Evolutionary conservation across 2,113 vertebrate species (phyloP), one percentile per base, ranked within the genome.

Genomic region (Pachyramphus minor): DNA sequence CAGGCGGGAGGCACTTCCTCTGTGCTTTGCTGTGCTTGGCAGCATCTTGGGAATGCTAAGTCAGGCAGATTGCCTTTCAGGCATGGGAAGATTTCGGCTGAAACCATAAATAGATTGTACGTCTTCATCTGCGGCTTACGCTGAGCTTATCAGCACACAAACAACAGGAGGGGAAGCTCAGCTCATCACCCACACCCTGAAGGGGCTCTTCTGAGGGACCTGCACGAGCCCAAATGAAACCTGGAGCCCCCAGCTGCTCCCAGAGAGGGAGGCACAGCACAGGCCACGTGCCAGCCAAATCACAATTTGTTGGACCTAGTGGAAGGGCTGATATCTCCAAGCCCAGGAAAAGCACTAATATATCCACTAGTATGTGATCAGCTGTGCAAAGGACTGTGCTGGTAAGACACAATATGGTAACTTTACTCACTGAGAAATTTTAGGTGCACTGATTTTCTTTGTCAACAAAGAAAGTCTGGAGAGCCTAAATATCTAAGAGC

Each of bases 1-100:
- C 87, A 93, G 89, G 85, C 93, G 78, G 73, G 45, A 95, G 89
- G 89, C 45, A 25, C 89, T 84, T 95, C 95, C 95, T 77, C 86
- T 39, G 45, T 39, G 89, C 88, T 89, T 23, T 87, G 93, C 92
- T 93, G 91, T 82, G 94, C 83, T 96, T 96, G 96, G 94, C 96
- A 97, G 90, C 84, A 42, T 42, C 90, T 78, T 81, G 78, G 87
- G 88, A 63, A 77, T 66, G 95, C 66, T 52, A 68, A 95, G 92
- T 33, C 77, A 53, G 92, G 93, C 89, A 89, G 91, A 93, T 95
- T 95, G 95, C 82, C 95, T 87, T 79, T 84, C 72, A 73, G 95
- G 64, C 95, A 89, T 89, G 94, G 95, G 87, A 94, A 96, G 90
- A 95, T 59, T 92, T 95, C 30, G 2, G 71, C 3, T 77, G 75